These are phyloP conservation scores for Meta bourneti DNA, from an alignment of 2,888 invertebrate genomes.

Conservation along the genomic window DNA sequence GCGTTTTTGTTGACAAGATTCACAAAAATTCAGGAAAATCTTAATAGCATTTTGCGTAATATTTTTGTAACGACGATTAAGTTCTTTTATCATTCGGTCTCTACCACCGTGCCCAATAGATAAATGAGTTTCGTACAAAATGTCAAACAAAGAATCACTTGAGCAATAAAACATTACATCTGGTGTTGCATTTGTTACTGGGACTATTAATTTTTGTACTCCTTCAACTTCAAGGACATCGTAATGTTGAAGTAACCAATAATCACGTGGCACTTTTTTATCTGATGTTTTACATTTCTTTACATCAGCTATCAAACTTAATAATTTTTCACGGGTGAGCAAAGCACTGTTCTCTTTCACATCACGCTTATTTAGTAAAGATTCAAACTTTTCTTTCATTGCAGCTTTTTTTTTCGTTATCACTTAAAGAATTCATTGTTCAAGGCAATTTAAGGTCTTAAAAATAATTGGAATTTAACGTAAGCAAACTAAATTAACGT, in stretches of 20 bases:
- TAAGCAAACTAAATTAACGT: too few species aligned
- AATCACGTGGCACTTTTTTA: conserved; percentile 16
- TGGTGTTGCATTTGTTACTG: conserved; percentile 4
- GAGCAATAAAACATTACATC: not conserved
- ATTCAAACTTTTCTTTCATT: too few species aligned
- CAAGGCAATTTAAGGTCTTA: too few species aligned
- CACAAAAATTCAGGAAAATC: conserved; percentile 61
- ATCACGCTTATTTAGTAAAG: not conserved
- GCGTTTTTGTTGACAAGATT: conserved; percentile 66
- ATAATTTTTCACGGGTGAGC: conserved; percentile 73
- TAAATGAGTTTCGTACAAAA: conserved; percentile 50
- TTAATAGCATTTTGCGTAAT: conserved; percentile 55
- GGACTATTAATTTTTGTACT: conserved; percentile 7
- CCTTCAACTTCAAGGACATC: conserved; percentile 16
- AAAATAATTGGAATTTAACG: too few species aligned
- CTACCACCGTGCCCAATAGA: conserved; percentile 48
- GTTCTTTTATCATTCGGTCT: conserved; percentile 62
- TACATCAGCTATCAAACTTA: conserved; percentile 71
- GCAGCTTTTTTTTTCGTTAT: too few species aligned
- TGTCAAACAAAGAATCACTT: conserved; percentile 18
- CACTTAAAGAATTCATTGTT: too few species aligned
- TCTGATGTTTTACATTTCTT: not conserved
- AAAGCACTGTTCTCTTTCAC: conserved; percentile 73
- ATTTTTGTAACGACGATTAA: conserved; percentile 49
- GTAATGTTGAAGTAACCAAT: conserved; percentile 23